Evolutionary conservation across 2,113 vertebrate genomes (phyloP), one percentile per base, ranked within the genome.

Genomic region (Myxocyprinus asiaticus): DNA sequence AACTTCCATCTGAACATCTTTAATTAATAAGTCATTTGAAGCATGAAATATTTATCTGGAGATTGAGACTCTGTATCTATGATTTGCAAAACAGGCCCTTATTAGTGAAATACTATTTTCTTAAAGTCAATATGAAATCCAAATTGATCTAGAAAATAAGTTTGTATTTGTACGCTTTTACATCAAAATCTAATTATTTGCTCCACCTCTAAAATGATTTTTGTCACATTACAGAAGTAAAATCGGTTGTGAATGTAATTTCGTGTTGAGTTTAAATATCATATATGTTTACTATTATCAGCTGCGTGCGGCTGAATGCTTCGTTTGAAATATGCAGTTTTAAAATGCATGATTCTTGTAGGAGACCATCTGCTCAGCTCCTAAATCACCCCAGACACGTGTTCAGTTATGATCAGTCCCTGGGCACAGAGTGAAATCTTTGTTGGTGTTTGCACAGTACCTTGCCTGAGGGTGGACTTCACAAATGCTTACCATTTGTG

Each of bases 21-120:
- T 95, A 95, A 96, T 96, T 95, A 96, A 92, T 91, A 92, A 93
- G 92, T 89, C 91, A 95, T 94, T 91, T 93, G 93, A 91, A 93
- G 94, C 92, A 82, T 94, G 91, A 94, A 91, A 89, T 88, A 92
- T 93, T 93, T 90, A 90, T 67, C 86, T 70, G 67, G 90, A 92
- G 93, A 93, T 89, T 90, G 93, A 91, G 90, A 90, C 81, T 81
- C 84, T 78, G 12, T 85, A 86, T 90, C 86, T 88, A 33, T 33
- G 22, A 90, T 91, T 83, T 74, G 75, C 81, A 83, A 11, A 71
- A 43, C 15, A n/a, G 42, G 9, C 43, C 5, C 2, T n/a, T 58
- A 6, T n/a, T n/a, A 58, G 14, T 12, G 14, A 56, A 56, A 11
- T 4, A 14, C 55, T 58, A 14, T 15, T 58, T 58, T 14, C 14